phyloP scores from a whole-genome alignment of 1,140 invertebrate species.

The Neodiprion pinetum region DNA sequence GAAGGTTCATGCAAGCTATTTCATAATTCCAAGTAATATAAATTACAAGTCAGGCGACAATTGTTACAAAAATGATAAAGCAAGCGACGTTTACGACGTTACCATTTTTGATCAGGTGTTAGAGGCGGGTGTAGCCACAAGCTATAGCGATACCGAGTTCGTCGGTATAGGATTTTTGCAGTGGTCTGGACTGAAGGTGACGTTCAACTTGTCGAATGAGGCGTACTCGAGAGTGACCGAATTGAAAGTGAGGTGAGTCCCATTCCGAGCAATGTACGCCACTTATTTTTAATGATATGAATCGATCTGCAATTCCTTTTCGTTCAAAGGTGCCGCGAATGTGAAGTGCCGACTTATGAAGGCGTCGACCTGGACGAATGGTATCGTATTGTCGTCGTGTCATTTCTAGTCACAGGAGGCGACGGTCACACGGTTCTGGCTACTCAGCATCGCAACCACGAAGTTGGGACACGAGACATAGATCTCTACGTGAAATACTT shows the following conservation, averaged over 20 bases:
- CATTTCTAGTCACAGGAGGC: conserved; percentile 72
- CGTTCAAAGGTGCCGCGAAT: conserved; percentile 71
- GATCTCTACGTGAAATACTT: conserved; percentile 37
- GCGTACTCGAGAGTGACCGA: conserved; percentile 26
- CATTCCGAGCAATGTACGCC: conserved; percentile 24
- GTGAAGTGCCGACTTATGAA: conserved; percentile 70
- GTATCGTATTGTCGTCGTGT: conserved; percentile 69
- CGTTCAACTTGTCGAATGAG: conserved; percentile 53
- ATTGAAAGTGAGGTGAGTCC: conserved; percentile 39
- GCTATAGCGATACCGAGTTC: conserved; percentile 21
- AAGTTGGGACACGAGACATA: conserved; percentile 35
- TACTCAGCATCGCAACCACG: conserved; percentile 36
- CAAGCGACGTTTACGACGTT: background rate
- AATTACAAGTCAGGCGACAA: conserved; percentile 40
- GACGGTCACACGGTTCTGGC: conserved; percentile 62
- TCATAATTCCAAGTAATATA: conserved; percentile 10
- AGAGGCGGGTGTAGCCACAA: conserved; percentile 31
- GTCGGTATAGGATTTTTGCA: conserved; percentile 27
- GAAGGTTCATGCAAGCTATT: conserved; percentile 41
- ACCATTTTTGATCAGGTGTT: conserved; percentile 12
- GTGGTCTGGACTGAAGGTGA: conserved; percentile 58
- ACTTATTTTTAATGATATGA: too few species aligned
- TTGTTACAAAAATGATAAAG: too few species aligned
- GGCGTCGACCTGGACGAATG: conserved; percentile 57
- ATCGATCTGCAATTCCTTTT: conserved; percentile 51